Evolutionary conservation across 2,113 vertebrate species (phyloP), one percentile per base, ranked within the genome.

Genomic region (Siniperca chuatsi): DNA sequence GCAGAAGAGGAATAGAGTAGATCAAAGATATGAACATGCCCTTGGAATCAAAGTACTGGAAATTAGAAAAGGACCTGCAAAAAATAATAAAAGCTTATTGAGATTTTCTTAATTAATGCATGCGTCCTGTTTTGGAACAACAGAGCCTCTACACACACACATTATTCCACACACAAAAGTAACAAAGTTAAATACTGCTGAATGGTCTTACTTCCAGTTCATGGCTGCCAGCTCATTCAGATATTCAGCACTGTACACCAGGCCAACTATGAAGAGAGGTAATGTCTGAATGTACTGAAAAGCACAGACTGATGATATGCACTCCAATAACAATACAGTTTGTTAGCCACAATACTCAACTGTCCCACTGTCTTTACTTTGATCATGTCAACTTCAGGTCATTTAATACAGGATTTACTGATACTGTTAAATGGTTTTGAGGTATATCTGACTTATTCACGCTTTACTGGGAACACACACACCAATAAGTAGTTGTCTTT

Each of bases 21-120:
- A 98, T 96, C 1, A 98, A 60, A 0, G 98, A 99, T 87, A 99
- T 98, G 93, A 99, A 99, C 98, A 98, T 99, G 73, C 98, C 98
- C 89, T 95, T 97, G 8, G 98, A 99, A 82, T 99, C 98, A 79
- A 99, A 99, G 89, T 99, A 99, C 3, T 99, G 98, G 80, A 98
- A 97, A 73, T 96, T 96, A 18, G 98, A 97, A 92, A 98, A 99
- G 0, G 92, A 94, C 87, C 98, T 99, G 93, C 73, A 90, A 92
- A 2, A 85, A 92, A 3, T 67, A 52, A 86, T 71, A 78, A 33
- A 33, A 8, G 13, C 0, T 18, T 54, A 37, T 78, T 13, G 29
- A 62, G 7, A 35, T 40, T 52, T 60, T 35, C 4, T 25, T 64
- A 29, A 67, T 64, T 37, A 33, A 25, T 15, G 18, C 15, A 10